Percentiles rank a stretch among this genome's conserved stretches.
Conservation (phyloP, 2,888 invertebrate species). For the Mongoloraphidia duomilia region DNA sequence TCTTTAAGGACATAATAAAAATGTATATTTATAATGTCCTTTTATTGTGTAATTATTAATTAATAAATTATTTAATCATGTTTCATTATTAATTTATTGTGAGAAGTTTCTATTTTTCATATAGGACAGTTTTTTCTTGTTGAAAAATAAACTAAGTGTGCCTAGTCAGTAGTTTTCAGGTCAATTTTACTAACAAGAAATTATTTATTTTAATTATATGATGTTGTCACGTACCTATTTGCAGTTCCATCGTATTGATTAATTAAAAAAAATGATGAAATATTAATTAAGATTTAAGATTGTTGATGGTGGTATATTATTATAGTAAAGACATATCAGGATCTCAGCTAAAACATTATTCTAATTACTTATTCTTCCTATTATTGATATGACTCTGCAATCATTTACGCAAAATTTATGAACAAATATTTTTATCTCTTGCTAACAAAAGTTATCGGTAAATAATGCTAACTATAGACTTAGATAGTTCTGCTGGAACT, state of each 20-base stretch:
- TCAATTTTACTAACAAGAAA: conserved; percentile 37
- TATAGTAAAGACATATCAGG: too few species aligned
- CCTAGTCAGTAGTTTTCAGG: conserved; percentile 50
- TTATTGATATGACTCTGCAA: too few species aligned
- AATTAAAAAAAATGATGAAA: background rate
- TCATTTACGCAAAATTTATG: too few species aligned
- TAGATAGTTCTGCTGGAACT: too few species aligned
- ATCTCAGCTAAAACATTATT: too few species aligned
- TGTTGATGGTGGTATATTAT: too few species aligned
- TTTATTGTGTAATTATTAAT: background rate
- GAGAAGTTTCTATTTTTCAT: conserved; percentile 36
- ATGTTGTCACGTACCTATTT: conserved; percentile 20
- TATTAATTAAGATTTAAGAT: too few species aligned
- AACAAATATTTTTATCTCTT: too few species aligned
- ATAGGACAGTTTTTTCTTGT: conserved; percentile 42
- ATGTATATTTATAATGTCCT: background rate
- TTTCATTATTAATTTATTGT: conserved; percentile 32
- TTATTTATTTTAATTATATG: conserved; percentile 21
- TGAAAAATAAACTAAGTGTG: conserved; percentile 45
- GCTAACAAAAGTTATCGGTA: too few species aligned
- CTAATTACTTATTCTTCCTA: too few species aligned
- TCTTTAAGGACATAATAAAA: conserved; percentile 7
- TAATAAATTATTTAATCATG: conserved; percentile 24
- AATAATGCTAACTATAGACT: too few species aligned
- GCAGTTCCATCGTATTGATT: conserved; percentile 23